phyloP scores from a whole-genome alignment of 2,888 invertebrate species.

The Drosophila peninsularis region DNA sequence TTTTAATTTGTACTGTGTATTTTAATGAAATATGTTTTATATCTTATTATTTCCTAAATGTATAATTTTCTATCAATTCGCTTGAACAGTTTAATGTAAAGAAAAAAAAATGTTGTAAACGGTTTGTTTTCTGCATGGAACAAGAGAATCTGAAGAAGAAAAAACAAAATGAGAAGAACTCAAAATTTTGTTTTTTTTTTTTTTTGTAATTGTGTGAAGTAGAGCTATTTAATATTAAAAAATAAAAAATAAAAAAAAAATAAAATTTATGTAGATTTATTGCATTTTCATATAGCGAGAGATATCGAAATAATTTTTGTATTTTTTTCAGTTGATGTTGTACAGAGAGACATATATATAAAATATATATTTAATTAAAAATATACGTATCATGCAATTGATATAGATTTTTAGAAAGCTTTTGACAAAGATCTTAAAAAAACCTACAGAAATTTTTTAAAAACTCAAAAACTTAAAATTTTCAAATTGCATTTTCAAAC shows the following conservation, averaged over 20 bases:
- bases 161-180: constrained; percentile 23
- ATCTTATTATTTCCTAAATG: constrained; percentile 35
- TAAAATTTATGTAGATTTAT: constrained; percentile 49
- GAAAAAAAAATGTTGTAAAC: constrained; percentile 39
- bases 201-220: constrained; percentile 60
- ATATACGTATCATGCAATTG: too few species aligned
- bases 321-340: too few species aligned
- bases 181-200: constrained; percentile 31
- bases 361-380: too few species aligned
- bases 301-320: constrained; percentile 7
- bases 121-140: constrained; percentile 40
- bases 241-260: constrained; percentile 38
- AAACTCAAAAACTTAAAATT: too few species aligned
- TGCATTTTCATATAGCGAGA: constrained; percentile 47
- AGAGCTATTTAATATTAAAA: constrained; percentile 70
- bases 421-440: too few species aligned
- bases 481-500: too few species aligned
- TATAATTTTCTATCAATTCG: constrained; percentile 15
- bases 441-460: too few species aligned
- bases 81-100: constrained; percentile 47
- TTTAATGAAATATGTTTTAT: constrained; percentile 33
- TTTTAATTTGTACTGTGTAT: constrained; percentile 55
- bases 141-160: constrained; percentile 19
- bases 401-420: too few species aligned
- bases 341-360: too few species aligned